phyloP scores from a whole-genome alignment of 2,797 vertebrate genomes.

The Uromys caudimaculatus region DNA sequence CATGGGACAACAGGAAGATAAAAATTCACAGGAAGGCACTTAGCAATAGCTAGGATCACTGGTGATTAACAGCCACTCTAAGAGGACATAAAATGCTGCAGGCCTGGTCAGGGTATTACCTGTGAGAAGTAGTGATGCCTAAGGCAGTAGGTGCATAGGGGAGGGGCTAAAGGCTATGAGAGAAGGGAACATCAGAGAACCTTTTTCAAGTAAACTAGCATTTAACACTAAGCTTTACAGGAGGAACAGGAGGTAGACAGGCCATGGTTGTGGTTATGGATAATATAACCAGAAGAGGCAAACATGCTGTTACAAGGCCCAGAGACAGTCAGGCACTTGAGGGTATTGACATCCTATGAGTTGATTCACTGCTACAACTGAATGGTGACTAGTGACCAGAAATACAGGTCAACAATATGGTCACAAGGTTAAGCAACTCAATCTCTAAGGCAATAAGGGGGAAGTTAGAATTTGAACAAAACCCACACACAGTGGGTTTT shows the following conservation, averaged over 20 bases:
- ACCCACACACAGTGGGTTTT: neutral
- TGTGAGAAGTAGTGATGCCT: neutral
- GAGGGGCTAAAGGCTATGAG: neutral
- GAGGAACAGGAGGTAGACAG: neutral
- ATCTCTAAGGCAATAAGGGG: neutral
- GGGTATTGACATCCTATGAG: neutral
- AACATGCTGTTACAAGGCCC: neutral
- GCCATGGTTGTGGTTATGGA: neutral
- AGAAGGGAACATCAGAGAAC: neutral
- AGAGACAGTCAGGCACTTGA: neutral
- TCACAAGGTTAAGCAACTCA: neutral
- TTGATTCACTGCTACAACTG: neutral
- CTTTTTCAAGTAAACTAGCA: neutral
- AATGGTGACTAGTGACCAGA: neutral
- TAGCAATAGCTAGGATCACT: neutral
- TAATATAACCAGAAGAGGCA: neutral
- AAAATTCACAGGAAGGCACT: neutral
- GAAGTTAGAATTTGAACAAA: neutral
- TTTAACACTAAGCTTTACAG: neutral
- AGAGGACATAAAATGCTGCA: neutral
- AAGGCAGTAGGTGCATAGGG: rapidly evolving
- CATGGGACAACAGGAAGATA: neutral
- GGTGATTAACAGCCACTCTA: neutral
- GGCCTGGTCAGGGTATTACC: neutral
- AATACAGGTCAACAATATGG: neutral